Percentiles rank a stretch among this genome's conserved stretches.
These are phyloP conservation scores for Scaeva pyrastri DNA, from an alignment of 2,888 invertebrate genomes.

Conservation along the genomic window DNA sequence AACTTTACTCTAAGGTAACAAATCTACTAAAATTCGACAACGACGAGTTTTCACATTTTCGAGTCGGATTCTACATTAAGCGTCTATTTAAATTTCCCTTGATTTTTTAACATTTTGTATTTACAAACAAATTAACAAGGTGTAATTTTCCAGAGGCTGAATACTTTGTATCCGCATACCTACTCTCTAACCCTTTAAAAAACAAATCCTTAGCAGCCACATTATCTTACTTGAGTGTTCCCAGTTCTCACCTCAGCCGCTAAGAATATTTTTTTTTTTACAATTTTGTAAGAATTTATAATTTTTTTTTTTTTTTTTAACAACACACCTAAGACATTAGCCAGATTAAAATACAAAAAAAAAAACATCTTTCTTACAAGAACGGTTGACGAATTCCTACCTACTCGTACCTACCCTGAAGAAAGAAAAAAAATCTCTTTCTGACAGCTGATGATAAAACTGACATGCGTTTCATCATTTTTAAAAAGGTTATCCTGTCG, in stretches of 20 bases:
- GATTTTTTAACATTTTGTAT: neutral
- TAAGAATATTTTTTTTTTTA: conserved; percentile 3
- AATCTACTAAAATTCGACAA: too few relatives aligned
- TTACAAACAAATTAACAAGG: neutral
- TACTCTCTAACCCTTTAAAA: neutral
- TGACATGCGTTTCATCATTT: conserved; percentile 40
- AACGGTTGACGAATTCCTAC: neutral
- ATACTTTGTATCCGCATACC: neutral
- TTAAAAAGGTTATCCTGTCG: conserved; percentile 2
- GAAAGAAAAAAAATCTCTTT: conserved; percentile 42
- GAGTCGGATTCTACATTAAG: too few relatives aligned
- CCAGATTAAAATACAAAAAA: conserved; percentile 31
- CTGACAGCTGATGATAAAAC: conserved; percentile 64
- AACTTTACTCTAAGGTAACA: too few relatives aligned
- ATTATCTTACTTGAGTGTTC: conserved; percentile 60
- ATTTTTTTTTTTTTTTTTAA: neutral
- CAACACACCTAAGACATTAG: conserved; percentile 52
- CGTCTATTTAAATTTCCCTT: neutral
- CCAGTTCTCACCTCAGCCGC: conserved; percentile 57
- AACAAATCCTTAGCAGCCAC: conserved; percentile 15
- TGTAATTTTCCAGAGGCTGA: neutral
- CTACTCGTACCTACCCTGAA: conserved; percentile 4
- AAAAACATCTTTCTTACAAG: neutral
- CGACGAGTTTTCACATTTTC: too few relatives aligned
- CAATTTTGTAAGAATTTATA: conserved; percentile 21